phyloP scores from a whole-genome alignment of 2,797 vertebrate species.

The Rhynchotus rufescens region DNA sequence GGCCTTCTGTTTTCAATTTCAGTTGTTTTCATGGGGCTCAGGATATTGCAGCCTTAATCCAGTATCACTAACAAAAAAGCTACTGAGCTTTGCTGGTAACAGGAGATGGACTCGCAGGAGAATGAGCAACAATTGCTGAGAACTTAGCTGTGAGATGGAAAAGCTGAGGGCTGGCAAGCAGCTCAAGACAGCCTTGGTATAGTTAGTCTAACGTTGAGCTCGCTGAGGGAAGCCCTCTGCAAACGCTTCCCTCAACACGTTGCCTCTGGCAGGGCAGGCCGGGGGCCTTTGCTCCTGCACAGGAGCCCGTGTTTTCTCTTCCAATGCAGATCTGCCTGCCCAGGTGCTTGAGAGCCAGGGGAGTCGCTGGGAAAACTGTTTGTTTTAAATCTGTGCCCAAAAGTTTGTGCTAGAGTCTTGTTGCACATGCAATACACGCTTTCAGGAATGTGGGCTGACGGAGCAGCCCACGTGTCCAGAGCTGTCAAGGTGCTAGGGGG shows the following conservation, averaged over 20 bases:
- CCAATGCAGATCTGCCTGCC: background rate
- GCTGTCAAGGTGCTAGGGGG: background rate
- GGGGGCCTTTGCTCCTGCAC: background rate
- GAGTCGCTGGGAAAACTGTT: conserved; percentile 2
- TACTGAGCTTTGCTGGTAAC: conserved; percentile 3
- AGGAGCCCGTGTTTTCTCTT: background rate
- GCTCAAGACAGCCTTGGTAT: background rate
- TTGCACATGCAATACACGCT: background rate
- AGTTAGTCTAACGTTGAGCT: background rate
- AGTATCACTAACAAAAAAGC: background rate
- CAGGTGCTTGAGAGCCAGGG: background rate
- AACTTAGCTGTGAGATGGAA: background rate
- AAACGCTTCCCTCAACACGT: background rate
- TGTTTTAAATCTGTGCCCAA: background rate
- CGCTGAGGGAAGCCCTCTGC: background rate
- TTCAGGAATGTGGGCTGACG: background rate
- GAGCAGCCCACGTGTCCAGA: background rate
- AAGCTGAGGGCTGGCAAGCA: background rate
- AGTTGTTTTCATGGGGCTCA: background rate
- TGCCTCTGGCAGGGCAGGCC: background rate
- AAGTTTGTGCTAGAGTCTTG: background rate
- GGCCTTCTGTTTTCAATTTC: background rate
- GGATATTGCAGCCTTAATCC: conserved; percentile 7
- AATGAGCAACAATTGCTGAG: background rate
- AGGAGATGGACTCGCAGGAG: background rate